Conservation (phyloP, 2,113 vertebrate genomes). For the Tachycineta bicolor region DNA sequence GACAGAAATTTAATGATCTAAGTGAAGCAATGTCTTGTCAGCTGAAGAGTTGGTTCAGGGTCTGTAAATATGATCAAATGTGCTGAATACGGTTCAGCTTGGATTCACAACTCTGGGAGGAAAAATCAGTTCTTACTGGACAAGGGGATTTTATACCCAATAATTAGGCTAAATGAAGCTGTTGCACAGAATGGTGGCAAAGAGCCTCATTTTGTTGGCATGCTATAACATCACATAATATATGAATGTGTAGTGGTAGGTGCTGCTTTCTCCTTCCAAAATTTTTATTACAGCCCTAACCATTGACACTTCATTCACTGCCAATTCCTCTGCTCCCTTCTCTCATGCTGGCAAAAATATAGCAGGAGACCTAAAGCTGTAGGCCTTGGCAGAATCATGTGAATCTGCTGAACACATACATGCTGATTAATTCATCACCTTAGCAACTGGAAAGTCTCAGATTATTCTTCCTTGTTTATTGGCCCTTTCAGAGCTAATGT, state of each 20-base stretch:
- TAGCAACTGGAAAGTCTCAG: constrained; percentile 39
- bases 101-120: constrained; percentile 52
- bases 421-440: constrained; percentile 52
- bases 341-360: constrained; percentile 33
- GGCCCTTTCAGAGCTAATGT: background rate
- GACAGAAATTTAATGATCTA: constrained; percentile 20
- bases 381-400: constrained; percentile 6
- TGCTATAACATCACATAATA: background rate
- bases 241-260: constrained; percentile 1
- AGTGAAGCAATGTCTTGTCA: background rate
- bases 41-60: background rate
- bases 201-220: constrained; percentile 13
- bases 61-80: constrained; percentile 21
- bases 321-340: constrained; percentile 13
- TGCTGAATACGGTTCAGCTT: constrained; percentile 18
- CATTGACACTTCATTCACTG: constrained; percentile 40
- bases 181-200: constrained; percentile 38
- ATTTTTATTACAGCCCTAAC: constrained; percentile 54
- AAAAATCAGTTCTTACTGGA: constrained; percentile 51
- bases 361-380: constrained; percentile 16
- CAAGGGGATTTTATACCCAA: constrained; percentile 46
- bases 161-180: constrained; percentile 60
- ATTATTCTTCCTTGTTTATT: constrained; percentile 9
- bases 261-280: constrained; percentile 55
- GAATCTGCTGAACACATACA: background rate